Percentiles rank a stretch among this genome's conserved stretches.
Evolutionary conservation across 2,888 invertebrate genomes (phyloP).

Genomic region (Congeria kusceri): DNA sequence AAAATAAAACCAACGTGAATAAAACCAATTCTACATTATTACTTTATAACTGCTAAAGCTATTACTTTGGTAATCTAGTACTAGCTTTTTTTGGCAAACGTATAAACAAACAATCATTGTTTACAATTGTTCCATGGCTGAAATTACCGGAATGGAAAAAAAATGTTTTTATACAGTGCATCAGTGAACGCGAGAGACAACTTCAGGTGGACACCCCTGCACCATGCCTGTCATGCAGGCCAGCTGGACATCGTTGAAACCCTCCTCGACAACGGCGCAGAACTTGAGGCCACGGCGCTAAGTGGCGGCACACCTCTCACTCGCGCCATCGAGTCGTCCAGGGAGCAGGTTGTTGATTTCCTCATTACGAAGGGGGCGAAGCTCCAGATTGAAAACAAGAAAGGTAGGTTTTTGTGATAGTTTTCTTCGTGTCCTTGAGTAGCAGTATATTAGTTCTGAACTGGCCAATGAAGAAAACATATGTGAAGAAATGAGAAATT

Average conservation of each 20-base stretch:
- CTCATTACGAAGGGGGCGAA: constrained; percentile 83
- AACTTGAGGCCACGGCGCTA: constrained; percentile 83
- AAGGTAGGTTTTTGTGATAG: too few relatives aligned
- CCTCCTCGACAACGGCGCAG: constrained; percentile 83
- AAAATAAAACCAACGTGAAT: too few relatives aligned
- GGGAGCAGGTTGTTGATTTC: constrained; percentile 82
- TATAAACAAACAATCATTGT: too few relatives aligned
- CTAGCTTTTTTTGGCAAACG: too few relatives aligned
- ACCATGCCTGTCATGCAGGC: constrained; percentile 85
- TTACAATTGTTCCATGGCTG: too few relatives aligned
- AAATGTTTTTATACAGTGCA: constrained; percentile 76
- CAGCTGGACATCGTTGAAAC: constrained; percentile 83
- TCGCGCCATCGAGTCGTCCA: constrained; percentile 84
- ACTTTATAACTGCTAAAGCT: too few relatives aligned
- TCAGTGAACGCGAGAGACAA: constrained; percentile 84
- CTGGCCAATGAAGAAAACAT: too few relatives aligned
- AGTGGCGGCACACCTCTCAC: constrained; percentile 85
- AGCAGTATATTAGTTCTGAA: too few relatives aligned
- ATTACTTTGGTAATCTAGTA: too few relatives aligned
- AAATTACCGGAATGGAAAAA: not conserved
- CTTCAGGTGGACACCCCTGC: constrained; percentile 86
- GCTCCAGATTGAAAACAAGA: constrained; percentile 83
- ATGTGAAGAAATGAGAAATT: too few relatives aligned
- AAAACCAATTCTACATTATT: too few relatives aligned
- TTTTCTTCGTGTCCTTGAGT: too few relatives aligned